phyloP scores from a whole-genome alignment of 2,113 vertebrate genomes.

The Dromaius novaehollandiae region DNA sequence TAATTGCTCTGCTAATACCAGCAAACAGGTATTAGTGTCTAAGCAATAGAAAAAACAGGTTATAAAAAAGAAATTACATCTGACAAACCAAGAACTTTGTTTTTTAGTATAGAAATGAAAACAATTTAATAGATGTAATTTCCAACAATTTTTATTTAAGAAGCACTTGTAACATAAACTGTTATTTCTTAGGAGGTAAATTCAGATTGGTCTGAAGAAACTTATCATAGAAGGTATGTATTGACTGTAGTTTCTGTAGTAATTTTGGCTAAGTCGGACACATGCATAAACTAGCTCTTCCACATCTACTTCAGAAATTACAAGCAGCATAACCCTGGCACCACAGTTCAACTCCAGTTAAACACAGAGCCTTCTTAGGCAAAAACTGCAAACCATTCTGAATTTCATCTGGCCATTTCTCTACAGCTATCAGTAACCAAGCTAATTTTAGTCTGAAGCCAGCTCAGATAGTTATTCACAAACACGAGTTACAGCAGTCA shows the following conservation, averaged over 20 bases:
- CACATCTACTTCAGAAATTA: conserved; percentile 40
- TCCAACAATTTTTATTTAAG: not conserved
- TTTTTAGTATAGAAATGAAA: not conserved
- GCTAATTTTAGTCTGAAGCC: not conserved
- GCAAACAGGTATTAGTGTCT: not conserved
- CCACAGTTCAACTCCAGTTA: conserved; percentile 6
- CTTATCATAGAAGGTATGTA: not conserved
- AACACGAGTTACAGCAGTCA: not conserved
- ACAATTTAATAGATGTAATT: not conserved
- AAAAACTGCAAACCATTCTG: not conserved
- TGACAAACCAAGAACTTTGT: not conserved
- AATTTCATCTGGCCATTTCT: not conserved
- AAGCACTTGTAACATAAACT: not conserved
- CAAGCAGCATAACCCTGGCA: not conserved
- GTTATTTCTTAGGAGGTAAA: not conserved
- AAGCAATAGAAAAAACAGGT: not conserved
- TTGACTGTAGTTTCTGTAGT: not conserved
- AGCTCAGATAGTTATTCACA: not conserved
- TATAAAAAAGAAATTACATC: not conserved
- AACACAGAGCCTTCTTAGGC: not conserved
- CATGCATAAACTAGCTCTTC: not conserved
- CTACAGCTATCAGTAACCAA: not conserved
- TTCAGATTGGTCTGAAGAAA: not conserved
- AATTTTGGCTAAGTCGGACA: not conserved
- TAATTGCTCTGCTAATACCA: not conserved